phyloP scores from a whole-genome alignment of 2,888 invertebrate genomes.

The Cerastoderma edule region DNA sequence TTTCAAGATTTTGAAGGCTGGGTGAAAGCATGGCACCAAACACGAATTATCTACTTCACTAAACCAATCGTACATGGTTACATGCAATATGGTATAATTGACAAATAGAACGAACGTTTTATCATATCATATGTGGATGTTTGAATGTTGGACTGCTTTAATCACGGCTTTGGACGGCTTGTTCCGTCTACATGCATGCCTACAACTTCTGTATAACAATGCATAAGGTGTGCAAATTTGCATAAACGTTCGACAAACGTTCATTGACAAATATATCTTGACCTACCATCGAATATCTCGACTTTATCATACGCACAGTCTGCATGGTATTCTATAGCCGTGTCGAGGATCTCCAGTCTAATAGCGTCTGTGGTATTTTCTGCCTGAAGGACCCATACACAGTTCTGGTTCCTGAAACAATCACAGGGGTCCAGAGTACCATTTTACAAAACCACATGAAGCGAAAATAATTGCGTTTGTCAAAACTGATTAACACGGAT shows the following conservation, averaged over 20 bases:
- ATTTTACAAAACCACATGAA: not conserved
- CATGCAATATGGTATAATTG: too few species aligned
- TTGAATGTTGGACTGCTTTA: not conserved
- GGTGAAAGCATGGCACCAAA: too few species aligned
- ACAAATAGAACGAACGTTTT: not conserved
- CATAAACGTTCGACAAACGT: not conserved
- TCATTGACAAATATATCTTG: slow-evolving; percentile 3
- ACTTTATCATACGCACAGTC: slow-evolving; percentile 52
- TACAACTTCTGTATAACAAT: not conserved
- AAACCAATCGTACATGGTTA: too few species aligned
- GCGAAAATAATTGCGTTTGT: not conserved
- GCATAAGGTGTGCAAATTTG: not conserved
- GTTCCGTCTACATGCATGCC: not conserved
- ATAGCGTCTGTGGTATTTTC: slow-evolving; percentile 40
- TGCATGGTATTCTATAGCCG: slow-evolving; percentile 45
- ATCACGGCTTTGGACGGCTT: not conserved
- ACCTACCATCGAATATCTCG: slow-evolving; percentile 55
- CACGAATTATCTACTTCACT: too few species aligned
- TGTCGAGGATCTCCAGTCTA: slow-evolving; percentile 36
- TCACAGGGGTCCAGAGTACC: too few species aligned
- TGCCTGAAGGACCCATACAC: slow-evolving; percentile 45
- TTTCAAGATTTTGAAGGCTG: too few species aligned
- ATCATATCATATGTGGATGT: not conserved
- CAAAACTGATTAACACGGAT: too few species aligned
- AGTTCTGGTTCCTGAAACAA: slow-evolving; percentile 43